Evolutionary conservation across 2,888 invertebrate species (phyloP).

Genomic region (Seira ritae): DNA sequence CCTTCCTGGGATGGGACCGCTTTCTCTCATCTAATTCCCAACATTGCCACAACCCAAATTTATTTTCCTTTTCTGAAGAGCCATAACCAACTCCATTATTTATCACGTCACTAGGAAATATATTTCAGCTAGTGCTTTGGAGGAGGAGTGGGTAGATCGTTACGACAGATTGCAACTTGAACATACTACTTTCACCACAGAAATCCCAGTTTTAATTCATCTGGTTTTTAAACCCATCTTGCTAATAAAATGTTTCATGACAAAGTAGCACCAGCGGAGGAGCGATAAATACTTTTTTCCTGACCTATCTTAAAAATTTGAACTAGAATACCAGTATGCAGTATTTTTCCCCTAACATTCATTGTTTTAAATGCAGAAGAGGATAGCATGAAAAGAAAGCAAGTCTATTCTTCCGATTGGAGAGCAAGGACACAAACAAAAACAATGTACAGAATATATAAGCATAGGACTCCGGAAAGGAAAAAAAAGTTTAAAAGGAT

Average conservation of each 20-base stretch:
- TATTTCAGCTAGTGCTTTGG: no score
- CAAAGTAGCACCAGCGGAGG: constrained; percentile 15
- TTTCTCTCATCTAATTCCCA: constrained; percentile 36
- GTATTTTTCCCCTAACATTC: not conserved
- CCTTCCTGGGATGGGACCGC: constrained; percentile 66
- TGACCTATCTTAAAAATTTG: constrained; percentile 54
- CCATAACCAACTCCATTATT: constrained; percentile 8
- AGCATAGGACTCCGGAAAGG: no score
- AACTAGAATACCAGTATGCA: no score
- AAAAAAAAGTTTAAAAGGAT: no score
- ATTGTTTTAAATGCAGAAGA: constrained; percentile 18
- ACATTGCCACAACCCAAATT: constrained; percentile 9
- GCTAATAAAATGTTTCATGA: no score
- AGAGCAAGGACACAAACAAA: not conserved
- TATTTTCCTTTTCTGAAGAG: constrained; percentile 8
- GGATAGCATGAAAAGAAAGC: constrained; percentile 31
- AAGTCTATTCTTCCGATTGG: not conserved
- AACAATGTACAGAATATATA: no score
- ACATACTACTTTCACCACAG: no score
- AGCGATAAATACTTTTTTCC: constrained; percentile 35
- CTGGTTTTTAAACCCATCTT: no score
- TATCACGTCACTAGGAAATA: constrained; percentile 20
- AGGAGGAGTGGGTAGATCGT: no score
- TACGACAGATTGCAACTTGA: no score
- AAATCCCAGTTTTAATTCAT: no score